Evolutionary conservation across 2,113 vertebrate genomes (phyloP), one percentile per base, ranked within the genome.

Genomic region (Platycercus adscitus): DNA sequence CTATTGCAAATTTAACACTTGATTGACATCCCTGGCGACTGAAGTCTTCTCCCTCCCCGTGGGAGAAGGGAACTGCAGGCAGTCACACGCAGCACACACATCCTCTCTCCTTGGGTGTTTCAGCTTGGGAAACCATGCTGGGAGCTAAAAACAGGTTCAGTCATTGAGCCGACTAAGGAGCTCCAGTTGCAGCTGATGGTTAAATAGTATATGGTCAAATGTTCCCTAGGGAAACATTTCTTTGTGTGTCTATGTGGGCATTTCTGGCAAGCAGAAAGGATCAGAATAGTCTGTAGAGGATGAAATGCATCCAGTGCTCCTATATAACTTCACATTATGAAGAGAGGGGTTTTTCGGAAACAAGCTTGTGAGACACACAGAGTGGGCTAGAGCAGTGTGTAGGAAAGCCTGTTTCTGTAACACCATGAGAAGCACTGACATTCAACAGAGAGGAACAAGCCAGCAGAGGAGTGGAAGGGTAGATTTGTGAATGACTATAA

Each of bases 41-140:
- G 53, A 35, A 86, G 37, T 77, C 84, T 84, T 93, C 88, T 91
- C 81, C 73, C 81, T 76, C 47, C 79, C 93, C 64, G 68, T 96
- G 95, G 93, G 93, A 96, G 81, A 84, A 35, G 15, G 35, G 75
- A 89, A 13, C 35, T 4, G 7, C n/a, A 52, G 60, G 77, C 69
- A 66, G 64, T 92, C 68, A 2, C 94, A 91, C 87, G 70, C 69
- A 88, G 29, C 23, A 3, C 16, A 4, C 29, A 10, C 37, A 90
- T 68, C 55, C 55, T 65, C 47, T 76, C 72, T 89, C 41, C 81
- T 81, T 0, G 1, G 31, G 58, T 47, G 55, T 21, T 65, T 81
- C 1, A 2, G 65, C 66, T 77, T 88, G 82, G 68, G 94, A 96
- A 95, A 85, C 33, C 41, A 21, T 7, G 18, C 70, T 79, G 33